Evolutionary conservation across 2,888 invertebrate species (phyloP).

Genomic region (Laothoe populi): DNA sequence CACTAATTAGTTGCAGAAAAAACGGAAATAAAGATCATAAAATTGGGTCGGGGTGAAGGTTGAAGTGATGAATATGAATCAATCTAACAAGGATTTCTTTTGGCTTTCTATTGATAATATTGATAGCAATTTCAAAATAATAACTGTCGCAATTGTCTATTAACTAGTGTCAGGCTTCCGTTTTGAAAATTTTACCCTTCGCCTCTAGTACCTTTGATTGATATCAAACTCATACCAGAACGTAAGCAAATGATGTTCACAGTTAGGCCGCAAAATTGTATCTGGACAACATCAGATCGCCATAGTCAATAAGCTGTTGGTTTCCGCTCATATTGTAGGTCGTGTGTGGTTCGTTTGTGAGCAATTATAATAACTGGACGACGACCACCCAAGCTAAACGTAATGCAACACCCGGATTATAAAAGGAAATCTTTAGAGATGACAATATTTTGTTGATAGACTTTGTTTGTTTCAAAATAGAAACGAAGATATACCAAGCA

Average conservation of each 20-base stretch:
- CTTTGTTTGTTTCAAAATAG: neutral
- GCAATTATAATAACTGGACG: slow-evolving; percentile 61
- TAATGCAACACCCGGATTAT: slow-evolving; percentile 73
- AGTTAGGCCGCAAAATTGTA: neutral
- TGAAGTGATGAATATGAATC: no score
- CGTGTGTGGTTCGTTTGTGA: slow-evolving; percentile 58
- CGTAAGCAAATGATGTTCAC: neutral
- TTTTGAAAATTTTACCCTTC: no score
- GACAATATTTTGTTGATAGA: slow-evolving; percentile 20
- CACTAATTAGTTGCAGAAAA: no score
- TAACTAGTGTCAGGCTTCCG: no score
- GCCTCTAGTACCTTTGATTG: no score
- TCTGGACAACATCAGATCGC: slow-evolving; percentile 13
- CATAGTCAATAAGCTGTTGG: slow-evolving; percentile 27
- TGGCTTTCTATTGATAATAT: no score
- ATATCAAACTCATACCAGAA: neutral
- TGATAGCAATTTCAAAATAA: no score
- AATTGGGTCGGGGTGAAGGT: no score
- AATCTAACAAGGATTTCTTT: no score
- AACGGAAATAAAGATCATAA: no score
- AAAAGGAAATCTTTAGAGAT: slow-evolving; percentile 47
- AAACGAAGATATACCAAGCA: neutral
- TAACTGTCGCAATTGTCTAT: no score
- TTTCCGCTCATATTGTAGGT: slow-evolving; percentile 41
- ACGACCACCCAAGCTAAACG: slow-evolving; percentile 71